Base-by-base conservation (phyloP, 2,888 invertebrate genomes). In the Neoitamus cyanurus region DNA sequence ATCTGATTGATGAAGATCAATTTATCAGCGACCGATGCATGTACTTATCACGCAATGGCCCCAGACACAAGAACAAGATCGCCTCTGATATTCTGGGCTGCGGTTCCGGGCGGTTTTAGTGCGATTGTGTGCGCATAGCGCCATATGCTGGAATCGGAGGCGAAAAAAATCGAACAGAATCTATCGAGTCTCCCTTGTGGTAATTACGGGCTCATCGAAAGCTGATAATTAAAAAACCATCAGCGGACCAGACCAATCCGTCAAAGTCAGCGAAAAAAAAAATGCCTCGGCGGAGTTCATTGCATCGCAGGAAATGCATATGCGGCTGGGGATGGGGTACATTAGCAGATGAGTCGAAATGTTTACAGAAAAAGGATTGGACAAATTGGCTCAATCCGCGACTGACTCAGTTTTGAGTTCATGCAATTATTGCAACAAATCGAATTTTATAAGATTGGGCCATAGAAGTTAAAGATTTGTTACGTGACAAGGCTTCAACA, bases 141-240 rank as follows among this genome's bases (percentile, higher is more conserved):
- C 37, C 75, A 42, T 84, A 7, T 68, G 46, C 58, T 42, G 15
- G 68, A 75, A 75, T 84, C 36, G 75, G 68, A 58, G 48, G 36
- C 28, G n/a, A 84, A 77, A 78, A 84, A 84, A 69, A 84, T 84
- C 84, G 84, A 84, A 84, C 84, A 37, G 69, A 78, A 84, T 84
- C 84, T 84, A 84, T 84, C 31, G 78, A 70, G 75, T 69, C 25
- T 69, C 31, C 70, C 42, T 30, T 31, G 11, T 3, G 30, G 42
- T 84, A 70, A 84, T 84, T 84, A 77, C 31, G 11, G 70, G 15
- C 37, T 78, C 84, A 84, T 84, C 84, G 84, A 84, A 84, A 84
- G 77, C 78, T 84, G 84, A 84, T 84, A 84, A 84, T 84, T 84
- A 84, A 84, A 84, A 84, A 84, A 78, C 84, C 84, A 84, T 84